phyloP scores from a whole-genome alignment of 1,140 invertebrate genomes.

The Polypedilum pembai region DNA sequence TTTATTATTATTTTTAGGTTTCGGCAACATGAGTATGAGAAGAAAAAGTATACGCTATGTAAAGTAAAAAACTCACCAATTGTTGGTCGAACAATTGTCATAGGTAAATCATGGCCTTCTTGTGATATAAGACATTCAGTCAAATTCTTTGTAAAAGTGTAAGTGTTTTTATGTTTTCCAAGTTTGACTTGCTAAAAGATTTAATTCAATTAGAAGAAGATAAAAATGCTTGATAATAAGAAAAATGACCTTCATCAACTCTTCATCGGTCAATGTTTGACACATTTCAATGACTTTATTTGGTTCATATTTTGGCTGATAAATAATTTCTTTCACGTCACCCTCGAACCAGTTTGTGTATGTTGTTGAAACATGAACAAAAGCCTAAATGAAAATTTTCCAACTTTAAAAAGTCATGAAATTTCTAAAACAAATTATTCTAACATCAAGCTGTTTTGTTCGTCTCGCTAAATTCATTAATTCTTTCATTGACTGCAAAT shows the following conservation, averaged over 20 bases:
- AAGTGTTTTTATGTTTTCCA: conserved; percentile 61
- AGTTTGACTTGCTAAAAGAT: conserved; percentile 35
- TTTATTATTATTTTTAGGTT: conserved; percentile 48
- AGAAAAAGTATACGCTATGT: too few species aligned
- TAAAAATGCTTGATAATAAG: too few species aligned
- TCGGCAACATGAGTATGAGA: too few species aligned
- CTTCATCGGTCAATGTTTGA: conserved; percentile 46
- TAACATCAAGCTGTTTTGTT: conserved; percentile 56
- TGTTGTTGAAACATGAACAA: conserved; percentile 63
- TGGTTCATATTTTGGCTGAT: conserved; percentile 59
- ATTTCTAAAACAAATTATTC: not conserved
- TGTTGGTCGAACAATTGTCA: conserved; percentile 58
- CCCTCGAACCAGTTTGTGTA: conserved; percentile 56
- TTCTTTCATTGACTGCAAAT: conserved; percentile 57
- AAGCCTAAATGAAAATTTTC: conserved; percentile 45
- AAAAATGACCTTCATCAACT: conserved; percentile 42
- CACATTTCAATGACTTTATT: conserved; percentile 46
- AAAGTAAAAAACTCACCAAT: conserved; percentile 79
- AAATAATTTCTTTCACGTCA: conserved; percentile 57
- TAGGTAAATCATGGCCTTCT: conserved; percentile 53
- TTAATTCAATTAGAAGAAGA: not conserved
- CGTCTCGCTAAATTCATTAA: conserved; percentile 54
- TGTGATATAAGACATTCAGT: conserved; percentile 55
- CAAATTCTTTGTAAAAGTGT: conserved; percentile 66
- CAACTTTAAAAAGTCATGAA: too few species aligned